Percentiles rank a stretch among this genome's conserved stretches.
Conservation (phyloP, 64 coral and sea anemone genomes). For the Stichodactyla helianthus region DNA sequence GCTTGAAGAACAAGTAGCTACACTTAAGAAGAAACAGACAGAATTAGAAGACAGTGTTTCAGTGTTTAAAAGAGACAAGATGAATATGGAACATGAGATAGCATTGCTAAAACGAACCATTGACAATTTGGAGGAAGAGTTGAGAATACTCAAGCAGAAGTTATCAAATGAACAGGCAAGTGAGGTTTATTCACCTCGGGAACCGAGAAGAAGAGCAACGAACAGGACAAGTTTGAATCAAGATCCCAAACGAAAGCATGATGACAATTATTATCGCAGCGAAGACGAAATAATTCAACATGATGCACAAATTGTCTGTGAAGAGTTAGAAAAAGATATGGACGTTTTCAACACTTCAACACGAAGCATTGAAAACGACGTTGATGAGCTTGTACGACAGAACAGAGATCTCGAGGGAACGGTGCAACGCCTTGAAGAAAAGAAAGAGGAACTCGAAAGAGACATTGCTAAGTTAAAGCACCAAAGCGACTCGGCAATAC, state of each 20-base stretch:
- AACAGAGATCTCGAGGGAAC: neutral
- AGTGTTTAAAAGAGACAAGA: conserved; percentile 58
- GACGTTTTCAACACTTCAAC: conserved; percentile 3
- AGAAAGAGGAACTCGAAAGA: neutral
- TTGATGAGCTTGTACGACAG: conserved; percentile 7
- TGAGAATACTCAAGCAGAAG: neutral
- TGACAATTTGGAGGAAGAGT: conserved; percentile 31
- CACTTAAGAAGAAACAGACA: conserved; percentile 54
- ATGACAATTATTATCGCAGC: neutral
- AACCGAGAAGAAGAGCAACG: neutral
- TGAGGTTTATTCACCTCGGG: neutral
- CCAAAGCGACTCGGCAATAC: neutral
- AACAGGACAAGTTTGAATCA: neutral
- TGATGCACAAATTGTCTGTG: neutral
- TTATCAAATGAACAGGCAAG: neutral
- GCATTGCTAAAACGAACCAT: conserved; percentile 51
- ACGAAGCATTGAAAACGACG: neutral
- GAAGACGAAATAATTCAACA: neutral
- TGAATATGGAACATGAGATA: conserved; percentile 79
- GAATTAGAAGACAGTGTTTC: conserved; percentile 63
- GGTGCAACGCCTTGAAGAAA: neutral
- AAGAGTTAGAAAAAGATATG: neutral
- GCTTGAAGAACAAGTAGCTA: conserved; percentile 51
- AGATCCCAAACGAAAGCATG: neutral
- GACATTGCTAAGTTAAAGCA: conserved; percentile 8